Evolutionary conservation across 2,888 invertebrate genomes (phyloP).

Genomic region (Apoda limacodes): DNA sequence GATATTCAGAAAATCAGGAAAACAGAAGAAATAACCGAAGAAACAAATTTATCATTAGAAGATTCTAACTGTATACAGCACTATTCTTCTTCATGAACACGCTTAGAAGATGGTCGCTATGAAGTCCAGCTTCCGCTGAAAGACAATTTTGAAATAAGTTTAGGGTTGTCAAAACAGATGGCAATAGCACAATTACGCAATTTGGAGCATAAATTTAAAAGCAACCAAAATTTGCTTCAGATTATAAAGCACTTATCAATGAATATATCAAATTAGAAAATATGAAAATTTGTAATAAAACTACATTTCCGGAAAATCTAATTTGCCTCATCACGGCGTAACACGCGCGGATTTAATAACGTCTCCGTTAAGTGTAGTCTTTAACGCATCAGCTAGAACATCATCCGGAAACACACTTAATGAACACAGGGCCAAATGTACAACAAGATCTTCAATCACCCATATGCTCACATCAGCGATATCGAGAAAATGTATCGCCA

Average conservation of each 20-base stretch:
- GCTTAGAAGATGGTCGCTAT: slow-evolving; percentile 10
- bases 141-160: too few relatives aligned
- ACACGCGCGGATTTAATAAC: slow-evolving; percentile 13
- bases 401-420: slow-evolving; percentile 10
- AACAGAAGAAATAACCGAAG: too few relatives aligned
- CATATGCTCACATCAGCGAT: slow-evolving; percentile 15
- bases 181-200: slow-evolving; percentile 5
- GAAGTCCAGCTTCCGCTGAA: slow-evolving; percentile 11
- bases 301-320: slow-evolving; percentile 7
- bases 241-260: slow-evolving; percentile 11
- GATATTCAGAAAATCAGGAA: slow-evolving; percentile 7
- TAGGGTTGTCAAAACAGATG: too few relatives aligned
- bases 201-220: slow-evolving; percentile 10
- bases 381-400: slow-evolving; percentile 12
- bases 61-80: slow-evolving; percentile 8
- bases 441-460: slow-evolving; percentile 13
- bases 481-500: slow-evolving; percentile 16
- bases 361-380: slow-evolving; percentile 17
- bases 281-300: slow-evolving; percentile 6
- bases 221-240: slow-evolving; percentile 4
- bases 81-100: slow-evolving; percentile 5
- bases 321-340: slow-evolving; percentile 17
- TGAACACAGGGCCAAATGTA: slow-evolving; percentile 18
- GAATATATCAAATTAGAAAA: slow-evolving; percentile 10
- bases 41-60: slow-evolving; percentile 2